These are phyloP conservation scores for Scaptomyza hsui DNA, from an alignment of 1,140 invertebrate species.

Conservation along the genomic window DNA sequence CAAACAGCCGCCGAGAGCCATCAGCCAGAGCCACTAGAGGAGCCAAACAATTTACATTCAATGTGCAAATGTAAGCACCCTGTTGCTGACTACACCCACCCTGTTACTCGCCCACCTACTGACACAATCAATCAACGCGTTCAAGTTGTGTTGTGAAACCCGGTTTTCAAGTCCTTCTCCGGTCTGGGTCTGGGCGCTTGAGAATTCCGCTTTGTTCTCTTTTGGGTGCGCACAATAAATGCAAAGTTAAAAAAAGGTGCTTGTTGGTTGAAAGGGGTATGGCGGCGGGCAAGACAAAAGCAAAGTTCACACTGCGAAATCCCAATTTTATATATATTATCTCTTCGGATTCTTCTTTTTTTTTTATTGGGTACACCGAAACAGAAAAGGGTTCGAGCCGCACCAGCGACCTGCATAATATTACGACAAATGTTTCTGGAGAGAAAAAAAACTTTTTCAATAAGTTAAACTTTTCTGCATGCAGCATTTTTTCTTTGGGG, in stretches of 20 bases:
- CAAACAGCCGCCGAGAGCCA: conserved; percentile 58
- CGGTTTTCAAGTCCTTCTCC: background rate
- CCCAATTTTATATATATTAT: conserved; percentile 32
- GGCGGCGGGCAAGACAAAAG: conserved; percentile 58
- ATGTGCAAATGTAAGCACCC: conserved; percentile 30
- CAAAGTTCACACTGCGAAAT: conserved; percentile 51
- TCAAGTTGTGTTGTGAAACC: conserved; percentile 36
- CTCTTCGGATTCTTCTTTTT: too few species aligned
- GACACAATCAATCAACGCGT: conserved; percentile 78
- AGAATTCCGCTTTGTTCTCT: conserved; percentile 63
- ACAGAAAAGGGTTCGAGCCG: conserved; percentile 56
- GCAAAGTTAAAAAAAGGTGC: conserved; percentile 71
- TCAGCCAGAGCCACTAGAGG: conserved; percentile 65
- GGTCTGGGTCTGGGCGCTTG: background rate
- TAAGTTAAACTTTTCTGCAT: conserved; percentile 66
- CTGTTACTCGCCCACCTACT: conserved; percentile 14
- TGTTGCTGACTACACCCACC: conserved; percentile 1
- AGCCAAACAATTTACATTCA: conserved; percentile 75
- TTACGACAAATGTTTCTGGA: conserved; percentile 69
- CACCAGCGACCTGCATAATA: conserved; percentile 71
- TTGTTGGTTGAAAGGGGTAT: conserved; percentile 59
- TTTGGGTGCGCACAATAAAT: conserved; percentile 53
- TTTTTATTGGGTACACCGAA: conserved; percentile 16
- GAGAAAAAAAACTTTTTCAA: conserved; percentile 72
- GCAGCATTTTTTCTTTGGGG: conserved; percentile 36